Conservation (phyloP, 2,797 vertebrate species). For the Lagorchestes hirsutus region DNA sequence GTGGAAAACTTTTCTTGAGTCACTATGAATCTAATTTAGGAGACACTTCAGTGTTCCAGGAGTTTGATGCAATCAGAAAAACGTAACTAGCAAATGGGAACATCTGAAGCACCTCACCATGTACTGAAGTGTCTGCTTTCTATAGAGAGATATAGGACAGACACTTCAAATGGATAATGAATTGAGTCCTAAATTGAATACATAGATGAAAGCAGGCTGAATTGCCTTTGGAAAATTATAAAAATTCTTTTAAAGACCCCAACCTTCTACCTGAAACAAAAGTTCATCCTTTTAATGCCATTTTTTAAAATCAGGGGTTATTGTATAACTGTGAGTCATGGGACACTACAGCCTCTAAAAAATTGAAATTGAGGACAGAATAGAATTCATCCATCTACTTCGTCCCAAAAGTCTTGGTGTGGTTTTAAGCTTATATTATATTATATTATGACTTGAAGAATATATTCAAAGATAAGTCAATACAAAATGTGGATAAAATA, state of each 20-base stretch:
- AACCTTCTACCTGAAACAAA: neutral
- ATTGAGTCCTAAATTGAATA: neutral
- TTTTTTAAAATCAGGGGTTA: neutral
- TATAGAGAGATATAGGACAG: slow-evolving; percentile 3
- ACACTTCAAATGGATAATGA: neutral
- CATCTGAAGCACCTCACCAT: neutral
- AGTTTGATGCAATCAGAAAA: neutral
- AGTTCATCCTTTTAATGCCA: neutral
- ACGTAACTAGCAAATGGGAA: neutral
- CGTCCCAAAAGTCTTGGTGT: neutral
- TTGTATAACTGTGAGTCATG: neutral
- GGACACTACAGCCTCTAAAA: neutral
- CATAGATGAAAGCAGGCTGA: neutral
- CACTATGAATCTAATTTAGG: neutral
- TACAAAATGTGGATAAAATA: neutral
- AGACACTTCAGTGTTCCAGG: neutral
- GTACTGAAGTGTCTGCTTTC: neutral
- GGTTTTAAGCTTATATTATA: neutral
- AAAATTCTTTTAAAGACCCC: neutral
- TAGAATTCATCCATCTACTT: neutral
- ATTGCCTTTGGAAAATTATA: neutral
- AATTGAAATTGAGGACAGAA: neutral
- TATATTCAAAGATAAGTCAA: neutral
- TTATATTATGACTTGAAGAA: neutral
- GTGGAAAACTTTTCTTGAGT: neutral